Conservation (phyloP, 2,113 vertebrate species). For the Elgaria multicarinata region DNA sequence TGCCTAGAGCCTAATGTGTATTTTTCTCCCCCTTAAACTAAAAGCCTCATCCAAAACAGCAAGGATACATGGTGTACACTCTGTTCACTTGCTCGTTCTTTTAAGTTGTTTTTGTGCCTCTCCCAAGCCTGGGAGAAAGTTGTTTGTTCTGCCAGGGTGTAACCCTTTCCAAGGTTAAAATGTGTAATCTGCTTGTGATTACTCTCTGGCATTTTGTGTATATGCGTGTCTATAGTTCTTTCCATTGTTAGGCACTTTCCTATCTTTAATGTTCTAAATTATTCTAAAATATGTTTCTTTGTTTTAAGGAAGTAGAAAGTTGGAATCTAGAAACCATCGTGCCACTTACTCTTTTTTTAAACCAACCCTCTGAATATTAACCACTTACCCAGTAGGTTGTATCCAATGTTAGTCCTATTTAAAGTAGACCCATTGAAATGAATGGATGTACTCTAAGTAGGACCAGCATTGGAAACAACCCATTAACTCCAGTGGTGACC, state of each 20-base stretch:
- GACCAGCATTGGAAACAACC: no score
- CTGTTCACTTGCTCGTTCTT: slow-evolving; percentile 37
- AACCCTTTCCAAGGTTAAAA: slow-evolving; percentile 49
- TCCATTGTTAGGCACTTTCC: neutral
- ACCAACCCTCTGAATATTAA: no score
- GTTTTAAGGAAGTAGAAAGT: neutral
- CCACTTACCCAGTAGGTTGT: no score
- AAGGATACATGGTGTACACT: slow-evolving; percentile 27
- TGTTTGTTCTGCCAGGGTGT: slow-evolving; percentile 49
- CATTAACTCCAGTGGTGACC: no score
- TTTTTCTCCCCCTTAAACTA: neutral
- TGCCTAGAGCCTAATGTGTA: neutral
- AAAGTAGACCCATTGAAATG: no score
- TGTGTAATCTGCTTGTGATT: slow-evolving; percentile 24
- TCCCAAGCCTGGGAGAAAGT: slow-evolving; percentile 52
- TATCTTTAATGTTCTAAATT: neutral
- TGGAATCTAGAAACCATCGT: neutral
- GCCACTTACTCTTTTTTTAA: no score
- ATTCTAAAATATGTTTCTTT: neutral
- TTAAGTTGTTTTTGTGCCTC: slow-evolving; percentile 34
- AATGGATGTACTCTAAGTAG: no score
- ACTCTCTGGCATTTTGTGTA: neutral
- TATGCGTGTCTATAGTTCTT: neutral
- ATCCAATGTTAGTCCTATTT: no score
- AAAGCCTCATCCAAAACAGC: neutral